A percentile compares a stretch with the other conserved stretches of the same genome.
Conservation (phyloP, 2,888 invertebrate species). For the Athalia circularis region DNA sequence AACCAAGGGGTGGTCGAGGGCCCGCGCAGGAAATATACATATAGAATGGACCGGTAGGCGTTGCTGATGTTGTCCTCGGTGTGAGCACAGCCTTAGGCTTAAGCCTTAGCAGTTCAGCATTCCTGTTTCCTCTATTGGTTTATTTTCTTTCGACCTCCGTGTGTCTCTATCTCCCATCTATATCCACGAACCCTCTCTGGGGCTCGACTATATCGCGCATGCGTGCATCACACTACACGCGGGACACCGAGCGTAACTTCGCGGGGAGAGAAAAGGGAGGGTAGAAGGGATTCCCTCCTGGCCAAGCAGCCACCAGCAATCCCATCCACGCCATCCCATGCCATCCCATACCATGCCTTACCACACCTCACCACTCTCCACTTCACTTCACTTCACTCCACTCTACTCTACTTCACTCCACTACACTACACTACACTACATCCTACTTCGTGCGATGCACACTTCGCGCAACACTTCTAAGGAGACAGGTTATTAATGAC, state of each 20-base stretch:
- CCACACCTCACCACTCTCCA: too few relatives aligned
- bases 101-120: conserved; percentile 52
- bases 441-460: conserved; percentile 13
- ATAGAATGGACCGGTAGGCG: conserved; percentile 35
- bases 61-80: conserved; percentile 39
- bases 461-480: conserved; percentile 44
- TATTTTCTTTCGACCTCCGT: conserved; percentile 56
- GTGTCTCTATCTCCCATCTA: conserved; percentile 60
- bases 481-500: conserved; percentile 48
- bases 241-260: conserved; percentile 50
- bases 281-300: conserved; percentile 4
- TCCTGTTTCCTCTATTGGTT: conserved; percentile 59
- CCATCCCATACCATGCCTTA: too few relatives aligned
- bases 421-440: too few relatives aligned
- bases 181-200: conserved; percentile 50
- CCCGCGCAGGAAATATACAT: not conserved
- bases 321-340: not conserved
- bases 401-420: too few relatives aligned
- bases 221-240: conserved; percentile 51
- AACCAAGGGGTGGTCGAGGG: conserved; percentile 34
- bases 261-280: conserved; percentile 27
- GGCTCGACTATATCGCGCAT: conserved; percentile 50
- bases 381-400: too few relatives aligned
- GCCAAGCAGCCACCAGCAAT: conserved; percentile 5
- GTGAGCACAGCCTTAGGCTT: conserved; percentile 43